Evolutionary conservation across 2,113 vertebrate genomes (phyloP).

Genomic region (Crotalus helleri): DNA sequence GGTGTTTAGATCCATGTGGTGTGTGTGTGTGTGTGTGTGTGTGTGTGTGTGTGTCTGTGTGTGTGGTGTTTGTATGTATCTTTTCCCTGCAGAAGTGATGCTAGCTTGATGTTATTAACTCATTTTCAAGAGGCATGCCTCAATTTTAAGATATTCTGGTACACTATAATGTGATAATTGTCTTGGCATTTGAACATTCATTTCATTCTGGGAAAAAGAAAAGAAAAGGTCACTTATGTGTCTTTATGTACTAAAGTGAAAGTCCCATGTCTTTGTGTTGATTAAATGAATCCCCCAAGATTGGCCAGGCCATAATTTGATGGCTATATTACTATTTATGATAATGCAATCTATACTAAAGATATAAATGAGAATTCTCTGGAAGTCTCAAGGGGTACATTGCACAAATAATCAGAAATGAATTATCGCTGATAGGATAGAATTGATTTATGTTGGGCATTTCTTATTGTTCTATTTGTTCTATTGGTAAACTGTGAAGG

Average conservation of each 20-base stretch:
- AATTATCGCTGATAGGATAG: not conserved
- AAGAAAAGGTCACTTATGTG: not conserved
- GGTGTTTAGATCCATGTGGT: conserved; percentile 60
- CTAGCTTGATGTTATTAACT: conserved; percentile 42
- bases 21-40: not conserved
- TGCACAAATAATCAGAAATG: not conserved
- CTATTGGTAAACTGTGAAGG: not conserved
- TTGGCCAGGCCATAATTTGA: not conserved
- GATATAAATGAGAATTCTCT: not conserved
- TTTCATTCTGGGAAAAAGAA: not conserved
- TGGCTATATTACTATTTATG: not conserved
- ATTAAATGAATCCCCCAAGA: not conserved
- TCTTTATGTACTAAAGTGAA: not conserved
- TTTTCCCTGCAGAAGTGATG: conserved; percentile 37
- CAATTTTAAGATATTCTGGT: not conserved
- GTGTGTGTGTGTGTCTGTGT: not conserved
- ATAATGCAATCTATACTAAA: not conserved
- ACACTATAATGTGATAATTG: not conserved
- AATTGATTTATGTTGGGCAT: not conserved
- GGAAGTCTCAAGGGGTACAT: not conserved
- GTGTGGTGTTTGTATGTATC: not conserved
- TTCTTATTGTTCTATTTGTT: not conserved
- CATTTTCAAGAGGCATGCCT: not conserved
- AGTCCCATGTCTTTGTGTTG: not conserved
- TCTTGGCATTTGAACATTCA: not conserved